These are phyloP conservation scores for Drosophila trapezifrons DNA, from an alignment of 1,140 invertebrate species.

Conservation along the genomic window DNA sequence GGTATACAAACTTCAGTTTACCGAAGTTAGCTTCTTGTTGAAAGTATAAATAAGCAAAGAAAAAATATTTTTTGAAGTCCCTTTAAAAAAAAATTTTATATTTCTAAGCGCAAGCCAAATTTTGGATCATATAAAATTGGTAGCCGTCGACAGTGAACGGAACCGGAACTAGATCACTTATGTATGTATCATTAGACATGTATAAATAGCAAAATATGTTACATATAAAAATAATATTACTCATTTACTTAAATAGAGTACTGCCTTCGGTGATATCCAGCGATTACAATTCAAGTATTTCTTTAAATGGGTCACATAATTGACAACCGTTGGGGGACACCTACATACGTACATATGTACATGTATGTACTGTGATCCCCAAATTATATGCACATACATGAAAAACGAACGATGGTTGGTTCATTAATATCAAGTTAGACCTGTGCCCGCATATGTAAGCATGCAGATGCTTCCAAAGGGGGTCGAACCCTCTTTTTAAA, in stretches of 20 bases:
- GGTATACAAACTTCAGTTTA: too few relatives aligned
- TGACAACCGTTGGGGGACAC: slow-evolving; percentile 10
- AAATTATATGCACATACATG: not conserved
- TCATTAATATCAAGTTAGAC: slow-evolving; percentile 1
- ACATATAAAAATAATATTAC: not conserved
- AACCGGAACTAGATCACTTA: too few relatives aligned
- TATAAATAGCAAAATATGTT: not conserved
- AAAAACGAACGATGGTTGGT: not conserved
- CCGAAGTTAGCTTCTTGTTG: too few relatives aligned
- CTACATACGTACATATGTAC: not conserved
- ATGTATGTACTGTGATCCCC: not conserved
- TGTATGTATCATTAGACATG: too few relatives aligned
- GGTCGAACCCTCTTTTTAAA: slow-evolving; percentile 59
- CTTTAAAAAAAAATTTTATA: too few relatives aligned
- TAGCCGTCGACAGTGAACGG: too few relatives aligned
- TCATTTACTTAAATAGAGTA: not conserved
- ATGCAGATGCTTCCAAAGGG: slow-evolving; percentile 4
- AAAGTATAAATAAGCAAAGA: too few relatives aligned
- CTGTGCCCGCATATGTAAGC: slow-evolving; percentile 7
- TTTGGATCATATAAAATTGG: too few relatives aligned
- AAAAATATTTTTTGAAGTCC: too few relatives aligned
- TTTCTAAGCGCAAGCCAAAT: too few relatives aligned
- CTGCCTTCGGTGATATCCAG: not conserved
- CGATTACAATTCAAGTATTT: slow-evolving; percentile 1
- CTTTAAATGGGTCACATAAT: slow-evolving; percentile 31